Percentiles rank a stretch among this genome's conserved stretches.
These are phyloP conservation scores for Ceramica pisi DNA, from an alignment of 2,888 invertebrate genomes.

Conservation along the genomic window DNA sequence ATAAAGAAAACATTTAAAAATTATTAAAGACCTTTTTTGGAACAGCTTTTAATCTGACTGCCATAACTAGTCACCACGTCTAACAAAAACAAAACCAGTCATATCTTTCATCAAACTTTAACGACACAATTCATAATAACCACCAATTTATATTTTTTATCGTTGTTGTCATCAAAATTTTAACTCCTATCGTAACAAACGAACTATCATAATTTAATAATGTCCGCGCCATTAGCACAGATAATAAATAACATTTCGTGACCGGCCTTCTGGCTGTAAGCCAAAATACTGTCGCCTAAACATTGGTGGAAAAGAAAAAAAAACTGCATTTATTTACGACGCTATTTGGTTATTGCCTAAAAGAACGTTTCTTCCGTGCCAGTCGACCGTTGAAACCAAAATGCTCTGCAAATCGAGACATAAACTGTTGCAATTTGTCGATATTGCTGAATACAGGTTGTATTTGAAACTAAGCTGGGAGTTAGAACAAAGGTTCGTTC, in stretches of 20 bases:
- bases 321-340: constrained; percentile 70
- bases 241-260: constrained; percentile 77
- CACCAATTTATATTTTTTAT: constrained; percentile 61
- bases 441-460: constrained; percentile 46
- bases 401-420: constrained; percentile 53
- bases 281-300: constrained; percentile 71
- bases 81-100: constrained; percentile 20
- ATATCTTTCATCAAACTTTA: constrained; percentile 49
- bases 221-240: constrained; percentile 80
- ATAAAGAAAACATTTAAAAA: too few relatives aligned
- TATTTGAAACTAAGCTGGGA: constrained; percentile 45
- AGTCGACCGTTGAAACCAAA: constrained; percentile 60
- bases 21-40: not conserved
- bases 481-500: constrained; percentile 36
- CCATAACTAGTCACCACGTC: constrained; percentile 13
- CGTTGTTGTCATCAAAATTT: constrained; percentile 60
- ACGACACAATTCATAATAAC: constrained; percentile 56
- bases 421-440: constrained; percentile 57
- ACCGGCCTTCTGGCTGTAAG: constrained; percentile 72
- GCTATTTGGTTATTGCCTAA: constrained; percentile 52
- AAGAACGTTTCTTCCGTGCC: constrained; percentile 58
- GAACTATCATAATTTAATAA: constrained; percentile 82
- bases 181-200: constrained; percentile 73
- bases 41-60: not conserved
- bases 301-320: constrained; percentile 67